Evolutionary conservation across 2,888 invertebrate genomes (phyloP).

Genomic region (Pristionchus entomophagus): DNA sequence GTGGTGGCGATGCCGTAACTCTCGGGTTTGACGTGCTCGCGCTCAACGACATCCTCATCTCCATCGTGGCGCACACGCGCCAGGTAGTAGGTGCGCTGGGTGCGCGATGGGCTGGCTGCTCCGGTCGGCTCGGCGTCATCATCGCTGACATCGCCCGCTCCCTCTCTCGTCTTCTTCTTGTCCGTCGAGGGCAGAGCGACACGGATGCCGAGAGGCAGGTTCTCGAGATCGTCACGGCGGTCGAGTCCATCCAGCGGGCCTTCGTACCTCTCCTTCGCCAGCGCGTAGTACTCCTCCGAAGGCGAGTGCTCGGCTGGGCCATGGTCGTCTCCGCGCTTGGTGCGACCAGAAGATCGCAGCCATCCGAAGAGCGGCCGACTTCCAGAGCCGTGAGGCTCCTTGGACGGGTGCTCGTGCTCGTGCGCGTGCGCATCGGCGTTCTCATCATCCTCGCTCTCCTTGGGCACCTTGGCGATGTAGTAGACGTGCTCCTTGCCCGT

Average conservation of each 20-base stretch:
- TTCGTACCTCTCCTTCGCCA: constrained; percentile 14
- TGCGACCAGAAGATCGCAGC: constrained; percentile 25
- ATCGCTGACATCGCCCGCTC: neutral
- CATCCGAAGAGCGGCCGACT: constrained; percentile 36
- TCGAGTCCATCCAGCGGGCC: constrained; percentile 34
- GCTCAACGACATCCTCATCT: constrained; percentile 31
- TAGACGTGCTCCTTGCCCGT: constrained; percentile 18
- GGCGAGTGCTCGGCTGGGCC: neutral
- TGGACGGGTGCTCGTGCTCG: neutral
- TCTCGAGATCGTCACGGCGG: constrained; percentile 38
- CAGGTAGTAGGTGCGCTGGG: constrained; percentile 19
- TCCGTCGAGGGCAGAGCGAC: constrained; percentile 10
- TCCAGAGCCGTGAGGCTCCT: neutral
- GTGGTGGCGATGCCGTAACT: constrained; percentile 15
- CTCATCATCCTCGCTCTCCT: constrained; percentile 35
- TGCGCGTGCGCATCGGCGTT: neutral
- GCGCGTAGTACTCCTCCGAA: constrained; percentile 33
- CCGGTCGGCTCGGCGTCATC: neutral
- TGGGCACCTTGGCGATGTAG: constrained; percentile 45
- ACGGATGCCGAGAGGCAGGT: constrained; percentile 20
- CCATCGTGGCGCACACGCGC: constrained; percentile 22
- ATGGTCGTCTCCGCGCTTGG: neutral
- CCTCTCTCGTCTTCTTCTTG: neutral
- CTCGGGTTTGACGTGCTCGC: constrained; percentile 16
- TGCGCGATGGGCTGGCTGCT: constrained; percentile 28